Evolutionary conservation across 2,888 invertebrate genomes (phyloP), one percentile per base, ranked within the genome.

Genomic region (Nephrocerus scutellatus): DNA sequence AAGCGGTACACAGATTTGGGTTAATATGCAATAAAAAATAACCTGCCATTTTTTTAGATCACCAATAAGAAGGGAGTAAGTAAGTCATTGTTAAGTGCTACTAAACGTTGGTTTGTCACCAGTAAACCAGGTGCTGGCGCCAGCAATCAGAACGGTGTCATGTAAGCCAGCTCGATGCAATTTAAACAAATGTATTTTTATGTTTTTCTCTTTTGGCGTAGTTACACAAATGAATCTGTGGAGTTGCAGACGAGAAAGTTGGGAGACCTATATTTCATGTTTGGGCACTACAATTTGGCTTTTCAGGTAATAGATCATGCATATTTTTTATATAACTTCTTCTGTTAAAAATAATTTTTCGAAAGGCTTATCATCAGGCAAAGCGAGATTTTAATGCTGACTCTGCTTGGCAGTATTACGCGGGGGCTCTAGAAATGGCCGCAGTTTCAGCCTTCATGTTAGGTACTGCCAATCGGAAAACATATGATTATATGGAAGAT

Each of bases 301-400:
- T 95, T 89, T 69, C 87, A 90, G 53, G 58, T 58, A 50, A 40
- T 6, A 8, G 10, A 5, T 5, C 4, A 10, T 32, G 2, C n/a
- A 5, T 6, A 20, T 26, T 13, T 2, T 19, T 15, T 14, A 19
- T 9, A 28, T 16, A 16, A 14, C n/a, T 29, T n/a, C 29, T 18
- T 13, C 18, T 9, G 20, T 12, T 14, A 30, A 14, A 21, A 12
- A 19, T 29, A 2, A 22, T n/a, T 7, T 25, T 4, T 14, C 10
- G n/a, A 25, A 49, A 67, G 63, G 80, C 88, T 0, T 98, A 96
- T 70, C 93, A 97, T 68, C 82, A 86, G 26, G 90, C 93, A n/a
- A 97, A 97, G 70, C 79, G 93, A 36, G 98, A 98, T 66, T 97
- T 97, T 66, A 88, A 87, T 60, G 86, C 86, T 2, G 97, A 98